Conservation (phyloP, 1,140 invertebrate species). For the Sinella curviseta region DNA sequence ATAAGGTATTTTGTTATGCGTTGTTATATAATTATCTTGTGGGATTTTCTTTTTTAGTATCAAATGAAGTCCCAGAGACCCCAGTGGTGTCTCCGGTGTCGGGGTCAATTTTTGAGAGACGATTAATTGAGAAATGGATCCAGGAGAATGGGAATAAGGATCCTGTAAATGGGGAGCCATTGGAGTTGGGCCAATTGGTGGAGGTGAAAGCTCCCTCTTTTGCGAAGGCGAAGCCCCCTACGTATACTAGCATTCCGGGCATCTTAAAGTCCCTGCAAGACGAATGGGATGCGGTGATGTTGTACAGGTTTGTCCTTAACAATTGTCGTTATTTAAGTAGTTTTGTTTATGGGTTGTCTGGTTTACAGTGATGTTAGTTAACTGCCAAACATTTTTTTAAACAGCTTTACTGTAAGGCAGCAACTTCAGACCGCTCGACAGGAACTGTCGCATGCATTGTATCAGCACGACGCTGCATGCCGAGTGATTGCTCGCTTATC, state of each 20-base stretch:
- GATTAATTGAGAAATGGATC: slow-evolving; percentile 96
- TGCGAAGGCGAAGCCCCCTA: slow-evolving; percentile 93
- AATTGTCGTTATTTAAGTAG: too few relatives aligned
- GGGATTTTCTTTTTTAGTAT: too few relatives aligned
- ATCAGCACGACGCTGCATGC: slow-evolving; percentile 97
- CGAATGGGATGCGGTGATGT: slow-evolving; percentile 99
- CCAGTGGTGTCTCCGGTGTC: slow-evolving; percentile 94
- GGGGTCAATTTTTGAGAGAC: slow-evolving; percentile 90
- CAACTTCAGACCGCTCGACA: slow-evolving; percentile 96
- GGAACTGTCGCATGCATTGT: slow-evolving; percentile 88
- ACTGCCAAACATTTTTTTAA: slow-evolving; percentile 47
- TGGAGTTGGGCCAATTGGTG: slow-evolving; percentile 82
- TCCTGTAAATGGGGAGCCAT: slow-evolving; percentile 88
- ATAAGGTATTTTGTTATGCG: too few relatives aligned
- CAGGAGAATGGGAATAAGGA: slow-evolving; percentile 89
- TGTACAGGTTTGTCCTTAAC: too few relatives aligned
- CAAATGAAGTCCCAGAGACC: slow-evolving; percentile 93
- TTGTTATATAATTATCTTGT: too few relatives aligned
- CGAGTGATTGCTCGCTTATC: slow-evolving; percentile 96
- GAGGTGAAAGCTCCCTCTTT: slow-evolving; percentile 91
- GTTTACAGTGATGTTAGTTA: too few relatives aligned
- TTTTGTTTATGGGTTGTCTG: too few relatives aligned
- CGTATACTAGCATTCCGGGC: slow-evolving; percentile 95
- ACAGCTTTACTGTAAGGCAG: slow-evolving; percentile 87
- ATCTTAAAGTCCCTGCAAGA: slow-evolving; percentile 97